Base-by-base conservation (phyloP, 1,140 invertebrate genomes). In the Aphelenchoides besseyi region DNA sequence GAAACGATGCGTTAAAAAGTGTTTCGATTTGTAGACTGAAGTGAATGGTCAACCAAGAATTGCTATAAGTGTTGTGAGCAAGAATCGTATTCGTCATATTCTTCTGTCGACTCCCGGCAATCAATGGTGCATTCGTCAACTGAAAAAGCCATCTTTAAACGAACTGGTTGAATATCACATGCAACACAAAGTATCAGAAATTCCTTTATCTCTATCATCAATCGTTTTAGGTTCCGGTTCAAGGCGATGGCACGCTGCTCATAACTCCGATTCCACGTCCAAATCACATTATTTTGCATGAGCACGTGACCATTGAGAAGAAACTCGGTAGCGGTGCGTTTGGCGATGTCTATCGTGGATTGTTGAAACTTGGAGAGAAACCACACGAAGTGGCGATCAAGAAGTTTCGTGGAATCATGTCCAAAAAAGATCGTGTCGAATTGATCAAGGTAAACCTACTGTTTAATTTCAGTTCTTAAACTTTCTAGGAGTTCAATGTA, bases 251-350 rank as follows among this genome's bases (percentile, higher is more conserved):
- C 71, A 76, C 71, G 16, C 69, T 80, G 0, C 18, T 66, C 1
- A 9, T 79, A 26, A 69, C 68, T 9, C 70, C 72, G 1, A 37
- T 32, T 3, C 70, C 67, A 1, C 59, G 67, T 0, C 54, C 68
- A 9, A 74, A 74, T 55, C 55, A 68, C 26, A 80, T 78, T 69
- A 70, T 71, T 12, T 64, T 82, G 8, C 80, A 82, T 70, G 63
- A 61, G n/a, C 70, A 82, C 52, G 77, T 80, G 0, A 74, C 35
- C 30, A 71, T 71, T 9, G 67, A 73, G 29, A 59, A 23, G 0
- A 72, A 74, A 57, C 71, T 82, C 30, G 69, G 48, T 3, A 72
- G 79, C 62, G 72, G 74, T 52, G 78, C 74, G 41, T 35, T 36
- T 74, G 79, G 57, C 75, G 79, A 71, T 70, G 75, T 52, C 68